phyloP scores from a whole-genome alignment of 2,888 invertebrate species.

The Diadromus collaris region DNA sequence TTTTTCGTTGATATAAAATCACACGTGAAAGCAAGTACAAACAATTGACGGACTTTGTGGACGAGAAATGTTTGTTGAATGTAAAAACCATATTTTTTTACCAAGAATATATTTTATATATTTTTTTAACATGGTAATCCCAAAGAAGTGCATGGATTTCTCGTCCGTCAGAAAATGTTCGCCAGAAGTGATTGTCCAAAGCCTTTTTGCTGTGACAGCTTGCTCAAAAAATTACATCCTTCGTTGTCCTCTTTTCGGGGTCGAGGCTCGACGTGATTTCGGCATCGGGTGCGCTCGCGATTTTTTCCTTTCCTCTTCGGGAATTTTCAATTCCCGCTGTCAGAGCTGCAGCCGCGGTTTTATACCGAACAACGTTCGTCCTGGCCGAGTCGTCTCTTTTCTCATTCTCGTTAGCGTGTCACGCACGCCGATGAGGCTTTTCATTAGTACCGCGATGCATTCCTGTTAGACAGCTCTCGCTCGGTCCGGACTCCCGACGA shows the following conservation, averaged over 20 bases:
- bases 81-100: too few relatives aligned
- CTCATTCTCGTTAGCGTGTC: slow-evolving; percentile 77
- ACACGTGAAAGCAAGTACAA: too few relatives aligned
- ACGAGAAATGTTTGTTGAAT: too few relatives aligned
- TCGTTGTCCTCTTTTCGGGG: neutral
- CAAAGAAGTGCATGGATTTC: neutral
- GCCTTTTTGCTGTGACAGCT: slow-evolving; percentile 52
- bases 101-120: too few relatives aligned
- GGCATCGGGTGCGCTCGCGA: slow-evolving; percentile 13
- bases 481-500: slow-evolving; percentile 61
- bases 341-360: slow-evolving; percentile 68
- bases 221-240: slow-evolving; percentile 46
- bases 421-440: slow-evolving; percentile 79
- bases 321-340: slow-evolving; percentile 75
- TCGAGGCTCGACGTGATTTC: slow-evolving; percentile 19
- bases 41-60: too few relatives aligned
- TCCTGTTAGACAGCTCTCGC: slow-evolving; percentile 76
- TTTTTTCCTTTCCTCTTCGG: slow-evolving; percentile 65
- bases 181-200: slow-evolving; percentile 5
- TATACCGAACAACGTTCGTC: neutral
- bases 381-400: slow-evolving; percentile 37
- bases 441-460: slow-evolving; percentile 79
- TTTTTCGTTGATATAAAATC: too few relatives aligned
- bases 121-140: too few relatives aligned
- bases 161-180: neutral